Conservation (phyloP, 2,113 vertebrate genomes). For the Lonchura striata region DNA sequence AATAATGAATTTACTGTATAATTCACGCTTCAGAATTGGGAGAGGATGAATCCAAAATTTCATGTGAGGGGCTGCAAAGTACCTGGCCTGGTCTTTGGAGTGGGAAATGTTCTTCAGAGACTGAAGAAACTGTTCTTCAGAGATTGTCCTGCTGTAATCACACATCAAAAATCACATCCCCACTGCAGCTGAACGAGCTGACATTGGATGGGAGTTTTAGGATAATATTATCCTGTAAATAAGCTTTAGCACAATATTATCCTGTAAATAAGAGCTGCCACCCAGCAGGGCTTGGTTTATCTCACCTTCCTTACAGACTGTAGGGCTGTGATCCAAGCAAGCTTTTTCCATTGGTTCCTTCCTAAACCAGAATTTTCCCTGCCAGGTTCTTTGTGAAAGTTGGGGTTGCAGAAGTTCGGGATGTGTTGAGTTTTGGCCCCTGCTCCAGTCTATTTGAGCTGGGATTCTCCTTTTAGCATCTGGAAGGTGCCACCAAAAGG, state of each 20-base stretch:
- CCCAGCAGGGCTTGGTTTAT: neutral
- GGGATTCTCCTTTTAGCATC: neutral
- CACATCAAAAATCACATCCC: neutral
- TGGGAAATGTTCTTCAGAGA: neutral
- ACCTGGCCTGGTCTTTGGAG: neutral
- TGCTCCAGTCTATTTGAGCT: neutral
- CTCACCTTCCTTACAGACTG: neutral
- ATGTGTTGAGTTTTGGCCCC: neutral
- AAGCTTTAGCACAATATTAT: neutral
- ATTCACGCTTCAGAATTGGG: neutral
- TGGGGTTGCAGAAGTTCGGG: neutral
- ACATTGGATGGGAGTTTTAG: neutral
- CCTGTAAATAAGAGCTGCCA: neutral
- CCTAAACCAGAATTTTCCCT: neutral
- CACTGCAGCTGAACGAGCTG: neutral
- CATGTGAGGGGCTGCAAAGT: neutral
- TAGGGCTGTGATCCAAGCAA: neutral
- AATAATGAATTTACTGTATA: neutral
- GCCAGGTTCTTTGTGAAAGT: neutral
- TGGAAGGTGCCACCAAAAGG: neutral
- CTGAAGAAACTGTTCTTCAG: neutral
- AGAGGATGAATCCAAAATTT: neutral
- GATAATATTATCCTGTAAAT: neutral
- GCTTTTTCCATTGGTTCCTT: neutral
- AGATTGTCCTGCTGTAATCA: neutral